Evolutionary conservation across 2,888 invertebrate genomes (phyloP), one percentile per base, ranked within the genome.

Genomic region (Mamestra brassicae): DNA sequence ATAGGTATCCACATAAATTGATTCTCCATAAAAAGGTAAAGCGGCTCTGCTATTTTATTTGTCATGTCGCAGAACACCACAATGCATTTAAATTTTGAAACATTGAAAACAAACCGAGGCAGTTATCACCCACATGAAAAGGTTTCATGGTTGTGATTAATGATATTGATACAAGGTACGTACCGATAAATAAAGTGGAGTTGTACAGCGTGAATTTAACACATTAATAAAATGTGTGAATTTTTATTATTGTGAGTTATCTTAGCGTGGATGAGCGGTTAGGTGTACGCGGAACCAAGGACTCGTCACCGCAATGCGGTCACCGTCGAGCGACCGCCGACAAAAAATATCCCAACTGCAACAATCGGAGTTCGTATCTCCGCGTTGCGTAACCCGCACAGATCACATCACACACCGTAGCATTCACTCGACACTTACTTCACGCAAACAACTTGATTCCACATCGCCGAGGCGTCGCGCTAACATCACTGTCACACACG

Each of bases 381-480:
- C 42, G 62, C 52, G 74, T 67, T 54, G 66, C 84, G 70, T 70
- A 71, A 62, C 74, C 42, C 80, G 64, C 79, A 61, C 73, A 47
- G 64, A 76, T 73, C 80, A 78, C 72, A 76, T 61, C 60, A 54
- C 76, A 63, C 57, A 74, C 63, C 52, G 65, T 60, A 57, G 60
- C 63, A 74, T 64, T 55, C 75, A 69, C 74, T 74, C 58, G 65
- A 72, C 80, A 92, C 93, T 92, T 88, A 95, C 95, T 94, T 95
- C 62, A 91, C 92, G 75, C 90, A 89, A 82, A 93, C 91, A 78
- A 94, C 93, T 91, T 94, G 95, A 89, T 90, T 94, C 95, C 95
- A 95, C 95, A 95, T 95, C 74, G 69, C 81, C 60, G 64, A 36
- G 60, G 36, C 62, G 77, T 69, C 52, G 82, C 78, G 76, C 74